Percentiles rank a stretch among this genome's conserved stretches.
Conservation (phyloP, 2,797 vertebrate genomes). For the Enteromius anoplus region DNA sequence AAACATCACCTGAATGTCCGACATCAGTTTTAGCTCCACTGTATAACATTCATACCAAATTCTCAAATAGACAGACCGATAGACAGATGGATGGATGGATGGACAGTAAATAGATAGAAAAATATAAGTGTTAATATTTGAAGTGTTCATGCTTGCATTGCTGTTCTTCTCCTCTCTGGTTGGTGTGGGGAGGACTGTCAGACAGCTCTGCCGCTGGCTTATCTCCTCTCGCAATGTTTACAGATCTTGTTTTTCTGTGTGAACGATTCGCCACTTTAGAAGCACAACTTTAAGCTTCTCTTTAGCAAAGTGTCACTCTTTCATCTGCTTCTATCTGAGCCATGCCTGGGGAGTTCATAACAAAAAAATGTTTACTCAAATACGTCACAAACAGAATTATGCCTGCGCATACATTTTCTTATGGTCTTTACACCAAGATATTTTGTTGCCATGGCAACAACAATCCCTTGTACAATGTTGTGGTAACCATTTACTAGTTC, state of each 20-base stretch:
- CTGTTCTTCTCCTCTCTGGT: constrained; percentile 2
- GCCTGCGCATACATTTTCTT: constrained; percentile 69
- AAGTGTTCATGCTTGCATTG: background rate
- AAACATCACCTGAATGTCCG: background rate
- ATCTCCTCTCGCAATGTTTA: constrained; percentile 34
- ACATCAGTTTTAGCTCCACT: background rate
- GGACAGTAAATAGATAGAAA: background rate
- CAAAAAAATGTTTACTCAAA: constrained; percentile 8
- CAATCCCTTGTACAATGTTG: constrained; percentile 77
- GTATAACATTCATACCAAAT: background rate
- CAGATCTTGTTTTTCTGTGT: constrained; percentile 39
- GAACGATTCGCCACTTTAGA: constrained; percentile 12
- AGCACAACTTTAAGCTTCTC: constrained; percentile 23
- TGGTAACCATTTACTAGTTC: constrained; percentile 65
- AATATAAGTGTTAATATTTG: background rate
- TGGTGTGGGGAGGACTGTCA: constrained; percentile 43
- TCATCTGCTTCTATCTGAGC: background rate
- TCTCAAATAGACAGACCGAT: background rate
- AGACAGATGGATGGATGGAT: background rate
- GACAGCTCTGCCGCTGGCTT: constrained; percentile 21
- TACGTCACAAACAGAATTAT: constrained; percentile 16
- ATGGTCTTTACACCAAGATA: constrained; percentile 73
- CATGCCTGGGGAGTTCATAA: background rate
- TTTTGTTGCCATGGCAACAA: constrained; percentile 81
- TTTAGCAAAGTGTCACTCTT: constrained; percentile 33